phyloP scores from a whole-genome alignment of 2,888 invertebrate genomes.

The Oxyteleia sp. region DNA sequence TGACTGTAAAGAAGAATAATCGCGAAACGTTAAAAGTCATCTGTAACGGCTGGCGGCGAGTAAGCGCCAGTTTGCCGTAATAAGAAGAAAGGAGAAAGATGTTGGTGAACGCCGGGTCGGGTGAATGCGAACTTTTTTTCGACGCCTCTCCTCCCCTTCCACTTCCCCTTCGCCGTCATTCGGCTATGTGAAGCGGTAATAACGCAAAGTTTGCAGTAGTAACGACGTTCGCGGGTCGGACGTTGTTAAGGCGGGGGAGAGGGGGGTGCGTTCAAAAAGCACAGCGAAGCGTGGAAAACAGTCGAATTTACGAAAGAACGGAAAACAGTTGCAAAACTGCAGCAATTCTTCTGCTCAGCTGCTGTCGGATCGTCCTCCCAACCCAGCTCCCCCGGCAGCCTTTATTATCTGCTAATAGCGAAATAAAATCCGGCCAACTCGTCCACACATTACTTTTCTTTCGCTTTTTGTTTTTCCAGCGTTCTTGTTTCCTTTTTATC shows the following conservation, averaged over 20 bases:
- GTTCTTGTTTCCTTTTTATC: conserved; percentile 30
- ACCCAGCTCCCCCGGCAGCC: conserved; percentile 39
- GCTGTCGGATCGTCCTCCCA: conserved; percentile 55
- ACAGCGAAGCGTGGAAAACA: conserved; percentile 81
- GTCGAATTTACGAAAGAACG: conserved; percentile 80
- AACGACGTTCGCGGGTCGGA: conserved; percentile 55
- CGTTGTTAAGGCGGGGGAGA: conserved; percentile 12
- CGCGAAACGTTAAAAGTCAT: conserved; percentile 31
- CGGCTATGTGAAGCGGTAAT: conserved; percentile 72
- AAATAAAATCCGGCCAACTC: conserved; percentile 78
- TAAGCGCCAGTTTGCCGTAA: conserved; percentile 22
- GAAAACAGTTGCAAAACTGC: conserved; percentile 82
- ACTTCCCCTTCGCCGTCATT: conserved; percentile 31
- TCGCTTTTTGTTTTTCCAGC: conserved; percentile 22
- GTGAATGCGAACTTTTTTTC: conserved; percentile 47
- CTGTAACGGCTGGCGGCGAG: conserved; percentile 12
- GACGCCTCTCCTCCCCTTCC: conserved; percentile 30
- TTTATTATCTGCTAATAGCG: conserved; percentile 81
- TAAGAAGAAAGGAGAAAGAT: conserved; percentile 39
- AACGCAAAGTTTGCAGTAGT: conserved; percentile 77
- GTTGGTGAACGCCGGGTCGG: conserved; percentile 27
- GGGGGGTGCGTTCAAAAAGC: conserved; percentile 58
- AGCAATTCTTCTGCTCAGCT: conserved; percentile 80
- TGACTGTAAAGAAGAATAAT: conserved; percentile 48
- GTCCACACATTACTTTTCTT: conserved; percentile 53